Base-by-base conservation (phyloP, 1,140 invertebrate genomes). In the Phymastichus coffea region DNA sequence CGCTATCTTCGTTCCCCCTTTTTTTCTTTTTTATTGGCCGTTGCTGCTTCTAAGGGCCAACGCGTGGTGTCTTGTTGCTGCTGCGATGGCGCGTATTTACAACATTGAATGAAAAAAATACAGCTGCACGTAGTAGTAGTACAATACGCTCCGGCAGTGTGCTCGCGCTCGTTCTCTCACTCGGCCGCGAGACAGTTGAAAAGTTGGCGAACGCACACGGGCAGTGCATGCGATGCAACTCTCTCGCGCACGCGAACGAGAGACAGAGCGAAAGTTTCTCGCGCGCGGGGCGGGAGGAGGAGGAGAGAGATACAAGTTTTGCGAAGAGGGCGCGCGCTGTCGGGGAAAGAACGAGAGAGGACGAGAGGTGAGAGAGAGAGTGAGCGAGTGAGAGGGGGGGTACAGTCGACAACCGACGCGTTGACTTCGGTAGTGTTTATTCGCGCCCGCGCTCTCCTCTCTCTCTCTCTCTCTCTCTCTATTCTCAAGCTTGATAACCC, bases 331-430 rank as follows among this genome's bases (percentile, higher is more conserved):
- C n/a, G n/a, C n/a, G n/a, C n/a, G n/a, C n/a, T n/a, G n/a, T n/a
- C n/a, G n/a, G n/a, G n/a, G n/a, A n/a, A n/a, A n/a, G n/a, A n/a
- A n/a, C n/a, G n/a, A n/a, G n/a, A n/a, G n/a, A n/a, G n/a, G n/a
- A n/a, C n/a, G n/a, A n/a, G n/a, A n/a, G n/a, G n/a, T n/a, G 57
- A 61, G 52, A 60, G 46, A 57, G 38, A 58, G 57, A 57, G 49
- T 55, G 48, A 41, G 64, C 17, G 33, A 67, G 67, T 69, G 68
- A 69, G 68, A 74, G 69, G n/a, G n/a, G n/a, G n/a, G n/a, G n/a
- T n/a, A n/a, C n/a, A n/a, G n/a, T n/a, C n/a, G n/a, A n/a, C n/a
- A 79, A 77, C 81, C 78, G 79, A 79, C 68, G 69, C 61, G 63
- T n/a, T n/a, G n/a, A n/a, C n/a, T n/a, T n/a, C n/a, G n/a, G n/a